Percentiles rank a stretch among this genome's conserved stretches.
Conservation (phyloP, 2,888 invertebrate species). For the Eristalinus aeneus region DNA sequence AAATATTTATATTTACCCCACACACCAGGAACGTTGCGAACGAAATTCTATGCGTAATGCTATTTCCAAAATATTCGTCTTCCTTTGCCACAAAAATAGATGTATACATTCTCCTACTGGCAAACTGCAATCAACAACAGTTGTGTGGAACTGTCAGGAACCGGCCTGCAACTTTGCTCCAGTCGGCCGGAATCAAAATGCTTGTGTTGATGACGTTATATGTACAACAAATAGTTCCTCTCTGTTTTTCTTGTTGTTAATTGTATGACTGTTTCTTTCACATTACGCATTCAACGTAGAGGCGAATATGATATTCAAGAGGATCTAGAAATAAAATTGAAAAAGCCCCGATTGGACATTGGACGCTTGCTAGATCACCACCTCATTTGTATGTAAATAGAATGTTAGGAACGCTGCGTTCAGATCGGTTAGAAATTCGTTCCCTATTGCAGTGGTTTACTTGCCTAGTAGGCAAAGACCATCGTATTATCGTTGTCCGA, state of each 20-base stretch:
- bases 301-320: conserved; percentile 60
- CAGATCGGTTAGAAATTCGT: conserved; percentile 38
- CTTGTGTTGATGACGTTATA: conserved; percentile 45
- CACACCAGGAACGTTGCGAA: neutral
- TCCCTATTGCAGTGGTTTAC: conserved; percentile 59
- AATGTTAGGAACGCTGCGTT: conserved; percentile 55
- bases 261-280: neutral
- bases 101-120: conserved; percentile 3
- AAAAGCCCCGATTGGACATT: conserved; percentile 53
- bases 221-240: conserved; percentile 3
- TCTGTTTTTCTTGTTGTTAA: neutral
- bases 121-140: conserved; percentile 51
- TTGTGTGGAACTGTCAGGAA: conserved; percentile 34
- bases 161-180: conserved; percentile 17
- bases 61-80: conserved; percentile 19
- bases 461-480: conserved; percentile 4
- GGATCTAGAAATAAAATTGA: conserved; percentile 64
- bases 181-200: conserved; percentile 13
- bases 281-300: neutral
- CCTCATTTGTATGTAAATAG: conserved; percentile 53
- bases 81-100: conserved; percentile 54
- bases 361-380: conserved; percentile 40
- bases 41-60: conserved; percentile 44
- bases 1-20: conserved; percentile 10
- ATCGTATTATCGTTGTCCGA: conserved; percentile 11